A percentile compares a stretch with the other conserved stretches of the same genome.
phyloP scores from a whole-genome alignment of 2,113 vertebrate genomes.

The Piprites chloris region DNA sequence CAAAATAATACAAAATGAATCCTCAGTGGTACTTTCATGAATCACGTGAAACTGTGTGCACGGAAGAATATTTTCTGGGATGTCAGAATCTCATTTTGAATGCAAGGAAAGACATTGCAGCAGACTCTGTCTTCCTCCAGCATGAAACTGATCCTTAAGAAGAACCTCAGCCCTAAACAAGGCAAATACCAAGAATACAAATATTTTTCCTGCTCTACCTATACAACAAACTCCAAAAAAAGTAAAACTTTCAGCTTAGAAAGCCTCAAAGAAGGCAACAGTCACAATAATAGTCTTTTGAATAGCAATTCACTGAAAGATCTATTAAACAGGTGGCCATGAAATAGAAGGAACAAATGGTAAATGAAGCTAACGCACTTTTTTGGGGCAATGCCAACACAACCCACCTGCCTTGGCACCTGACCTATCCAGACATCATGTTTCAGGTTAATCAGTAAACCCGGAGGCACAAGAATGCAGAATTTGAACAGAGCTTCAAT shows the following conservation, averaged over 20 bases:
- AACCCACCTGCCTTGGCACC: not conserved
- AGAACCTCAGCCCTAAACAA: not conserved
- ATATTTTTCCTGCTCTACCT: not conserved
- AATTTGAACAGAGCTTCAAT: not conserved
- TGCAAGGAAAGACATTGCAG: not conserved
- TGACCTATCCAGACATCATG: not conserved
- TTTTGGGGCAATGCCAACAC: not conserved
- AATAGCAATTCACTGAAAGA: not conserved
- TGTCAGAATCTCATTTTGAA: constrained; percentile 1
- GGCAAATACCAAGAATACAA: not conserved
- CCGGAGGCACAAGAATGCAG: not conserved
- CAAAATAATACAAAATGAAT: constrained; percentile 43
- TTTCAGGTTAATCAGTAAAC: not conserved
- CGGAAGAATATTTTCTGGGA: not conserved
- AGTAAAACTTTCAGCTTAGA: not conserved
- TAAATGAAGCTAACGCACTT: not conserved
- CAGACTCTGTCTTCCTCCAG: not conserved
- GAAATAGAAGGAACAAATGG: not conserved
- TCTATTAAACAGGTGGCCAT: not conserved
- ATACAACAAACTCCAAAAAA: not conserved
- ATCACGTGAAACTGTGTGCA: not conserved
- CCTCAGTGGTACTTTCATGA: not conserved
- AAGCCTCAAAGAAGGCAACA: not conserved
- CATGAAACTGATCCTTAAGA: not conserved
- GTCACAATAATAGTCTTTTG: not conserved